These are phyloP conservation scores for Lycodopsis pacificus DNA, from an alignment of 2,797 vertebrate genomes.

Conservation along the genomic window DNA sequence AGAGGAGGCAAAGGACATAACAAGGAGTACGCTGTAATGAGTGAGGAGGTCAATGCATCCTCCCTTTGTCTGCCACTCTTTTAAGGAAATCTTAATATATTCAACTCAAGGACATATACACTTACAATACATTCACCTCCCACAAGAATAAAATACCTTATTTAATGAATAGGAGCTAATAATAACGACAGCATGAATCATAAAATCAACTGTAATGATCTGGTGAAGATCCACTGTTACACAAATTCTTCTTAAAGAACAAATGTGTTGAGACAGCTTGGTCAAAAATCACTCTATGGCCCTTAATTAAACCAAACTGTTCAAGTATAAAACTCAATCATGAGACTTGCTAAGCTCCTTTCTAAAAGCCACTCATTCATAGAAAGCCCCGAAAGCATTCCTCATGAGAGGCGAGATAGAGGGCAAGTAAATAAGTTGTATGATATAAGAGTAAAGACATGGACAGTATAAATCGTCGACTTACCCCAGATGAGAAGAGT, in stretches of 20 bases:
- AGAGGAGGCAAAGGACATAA: constrained; percentile 32
- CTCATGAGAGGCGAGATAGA: constrained; percentile 53
- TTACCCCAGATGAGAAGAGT: constrained; percentile 75
- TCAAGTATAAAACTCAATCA: constrained; percentile 47
- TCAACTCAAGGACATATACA: constrained; percentile 11
- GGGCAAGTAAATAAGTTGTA: constrained; percentile 36
- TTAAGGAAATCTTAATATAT: constrained; percentile 33
- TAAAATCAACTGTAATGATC: not conserved
- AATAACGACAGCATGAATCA: not conserved
- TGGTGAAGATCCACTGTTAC: not conserved
- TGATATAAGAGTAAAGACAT: constrained; percentile 31
- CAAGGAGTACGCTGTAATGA: not conserved
- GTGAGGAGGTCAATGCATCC: constrained; percentile 49
- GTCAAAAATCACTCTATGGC: constrained; percentile 22
- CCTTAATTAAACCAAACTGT: constrained; percentile 28
- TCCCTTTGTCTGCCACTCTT: constrained; percentile 56
- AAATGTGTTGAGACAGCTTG: not conserved
- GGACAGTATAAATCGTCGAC: constrained; percentile 51
- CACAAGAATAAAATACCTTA: not conserved
- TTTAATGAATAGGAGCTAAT: not conserved
- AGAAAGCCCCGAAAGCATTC: constrained; percentile 40
- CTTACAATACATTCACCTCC: not conserved
- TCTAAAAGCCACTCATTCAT: constrained; percentile 49
- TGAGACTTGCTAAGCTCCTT: constrained; percentile 46
- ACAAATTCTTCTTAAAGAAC: not conserved